Evolutionary conservation across 1,140 invertebrate species (phyloP), one percentile per base, ranked within the genome.

Genomic region (Caenorhabditis elegans): DNA sequence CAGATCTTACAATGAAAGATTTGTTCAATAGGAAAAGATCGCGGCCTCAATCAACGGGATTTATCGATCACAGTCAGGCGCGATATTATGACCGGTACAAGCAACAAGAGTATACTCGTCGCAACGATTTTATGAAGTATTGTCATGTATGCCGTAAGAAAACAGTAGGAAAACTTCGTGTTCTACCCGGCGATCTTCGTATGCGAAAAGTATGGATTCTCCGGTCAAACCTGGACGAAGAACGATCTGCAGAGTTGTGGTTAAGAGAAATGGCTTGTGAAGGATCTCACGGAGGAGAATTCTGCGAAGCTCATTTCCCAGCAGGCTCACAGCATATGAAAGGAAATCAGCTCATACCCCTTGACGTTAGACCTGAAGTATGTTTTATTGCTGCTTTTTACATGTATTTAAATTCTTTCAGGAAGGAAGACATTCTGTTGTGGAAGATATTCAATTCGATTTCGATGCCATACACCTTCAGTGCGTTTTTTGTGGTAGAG

Each of bases 221-320:
- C 6, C 78, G 78, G 2, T 48, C 55, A 15, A 79, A 79, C 48
- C 78, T 79, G 1, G 78, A 79, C 28, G 51, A 60, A 24, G 78
- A 79, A 48, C 34, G 78, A 3, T 79, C 78, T 26, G 78, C 78
- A n/a, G 78, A 79, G n/a, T 43, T 79, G 13, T 79, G 78, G 78
- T n/a, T 39, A 5, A 34, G 78, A 24, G 78, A 79, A 13, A 19
- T 55, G 36, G 51, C 55, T 17, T 60, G 78, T 34, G 78, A 79
- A 43, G 78, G 51, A 3, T 60, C 78, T 2, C 78, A 79, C 22
- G 51, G 78, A 4, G 78, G 78, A 0, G 78, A 79, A 31, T 39
- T 79, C n/a, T 79, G 78, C 22, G 34, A 70, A 31, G 17, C 39
- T 3, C 78, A 79, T 34, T 79, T 79, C 39, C 78, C 78, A 8